Conservation (phyloP, 1,140 invertebrate genomes). For the Anoplophora glabripennis region DNA sequence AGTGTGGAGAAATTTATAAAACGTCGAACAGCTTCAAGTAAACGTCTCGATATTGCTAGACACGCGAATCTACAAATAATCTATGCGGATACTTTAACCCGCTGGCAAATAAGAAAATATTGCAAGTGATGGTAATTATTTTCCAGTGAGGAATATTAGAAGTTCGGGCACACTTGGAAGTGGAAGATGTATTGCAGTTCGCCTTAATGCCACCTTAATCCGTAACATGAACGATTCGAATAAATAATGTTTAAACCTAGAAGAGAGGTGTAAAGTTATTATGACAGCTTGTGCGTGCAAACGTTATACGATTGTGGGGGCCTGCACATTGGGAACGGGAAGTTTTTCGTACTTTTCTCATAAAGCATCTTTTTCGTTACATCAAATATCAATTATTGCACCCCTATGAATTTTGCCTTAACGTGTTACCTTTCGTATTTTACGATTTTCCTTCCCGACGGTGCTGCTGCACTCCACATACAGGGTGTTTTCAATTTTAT, state of each 20-base stretch:
- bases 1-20: too few species aligned
- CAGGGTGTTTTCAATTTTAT: too few species aligned
- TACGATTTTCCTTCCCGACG: too few species aligned
- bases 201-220: slow-evolving; percentile 27
- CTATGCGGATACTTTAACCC: too few species aligned
- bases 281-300: slow-evolving; percentile 26
- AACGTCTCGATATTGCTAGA: too few species aligned
- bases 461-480: too few species aligned
- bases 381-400: slow-evolving; percentile 16
- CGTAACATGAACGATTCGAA: slow-evolving; percentile 24
- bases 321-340: slow-evolving; percentile 15
- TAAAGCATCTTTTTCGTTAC: slow-evolving; percentile 13
- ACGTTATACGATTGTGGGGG: slow-evolving; percentile 19
- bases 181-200: slow-evolving; percentile 25
- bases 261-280: slow-evolving; percentile 28
- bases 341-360: slow-evolving; percentile 12
- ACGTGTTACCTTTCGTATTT: too few species aligned
- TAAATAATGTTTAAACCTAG: slow-evolving; percentile 29
- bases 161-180: slow-evolving; percentile 19
- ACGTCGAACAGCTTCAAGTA: too few species aligned
- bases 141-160: slow-evolving; percentile 11
- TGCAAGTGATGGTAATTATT: slow-evolving; percentile 1
- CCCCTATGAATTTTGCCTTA: too few species aligned
- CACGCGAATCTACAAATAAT: too few species aligned
- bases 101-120: too few species aligned